A percentile compares a stretch with the other conserved stretches of the same genome.
Conservation (phyloP, 2,888 invertebrate genomes). For the Dasypolia templi region DNA sequence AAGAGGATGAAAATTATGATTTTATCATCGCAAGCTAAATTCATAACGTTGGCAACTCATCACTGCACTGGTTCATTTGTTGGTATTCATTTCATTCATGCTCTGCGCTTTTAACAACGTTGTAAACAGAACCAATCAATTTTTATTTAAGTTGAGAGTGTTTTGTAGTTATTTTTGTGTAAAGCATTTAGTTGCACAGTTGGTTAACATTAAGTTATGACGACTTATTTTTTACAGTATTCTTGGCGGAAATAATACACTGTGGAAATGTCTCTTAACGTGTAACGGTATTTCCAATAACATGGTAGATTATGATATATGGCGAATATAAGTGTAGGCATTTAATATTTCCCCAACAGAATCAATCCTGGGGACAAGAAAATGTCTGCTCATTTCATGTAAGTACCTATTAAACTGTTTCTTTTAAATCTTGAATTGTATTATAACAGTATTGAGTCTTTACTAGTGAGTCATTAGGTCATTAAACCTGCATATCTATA, state of each 20-base stretch:
- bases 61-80: slow-evolving; percentile 38
- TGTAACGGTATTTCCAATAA: not conserved
- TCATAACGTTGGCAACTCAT: slow-evolving; percentile 36
- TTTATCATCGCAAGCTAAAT: slow-evolving; percentile 46
- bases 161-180: slow-evolving; percentile 40
- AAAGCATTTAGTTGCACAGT: slow-evolving; percentile 29
- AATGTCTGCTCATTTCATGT: not conserved
- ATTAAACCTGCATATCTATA: slow-evolving; percentile 40
- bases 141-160: slow-evolving; percentile 61
- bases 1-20: slow-evolving; percentile 54
- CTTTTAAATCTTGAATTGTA: slow-evolving; percentile 12
- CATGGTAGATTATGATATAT: not conserved
- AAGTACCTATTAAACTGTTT: not conserved
- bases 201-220: slow-evolving; percentile 1
- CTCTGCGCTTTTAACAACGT: slow-evolving; percentile 43
- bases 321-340: not conserved
- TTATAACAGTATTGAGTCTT: slow-evolving; percentile 11
- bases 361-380: not conserved
- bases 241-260: not conserved
- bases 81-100: slow-evolving; percentile 66
- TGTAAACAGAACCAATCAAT: slow-evolving; percentile 69
- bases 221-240: not conserved
- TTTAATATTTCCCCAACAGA: not conserved
- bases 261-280: not conserved
- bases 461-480: slow-evolving; percentile 68